phyloP scores from a whole-genome alignment of 2,888 invertebrate species.

The Lypha dubia region DNA sequence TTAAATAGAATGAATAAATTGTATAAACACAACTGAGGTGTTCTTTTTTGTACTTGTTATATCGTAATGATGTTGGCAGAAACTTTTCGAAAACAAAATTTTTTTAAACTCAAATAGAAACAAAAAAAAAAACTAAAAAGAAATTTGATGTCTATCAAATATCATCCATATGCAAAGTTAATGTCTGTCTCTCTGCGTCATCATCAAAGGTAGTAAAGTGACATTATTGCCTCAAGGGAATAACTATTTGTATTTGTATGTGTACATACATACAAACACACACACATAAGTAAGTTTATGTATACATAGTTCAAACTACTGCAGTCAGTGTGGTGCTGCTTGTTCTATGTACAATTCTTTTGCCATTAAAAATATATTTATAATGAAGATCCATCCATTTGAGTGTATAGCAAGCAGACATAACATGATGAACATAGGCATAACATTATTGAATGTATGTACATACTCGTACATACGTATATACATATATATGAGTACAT shows the following conservation, averaged over 20 bases:
- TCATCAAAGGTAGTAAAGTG: constrained; percentile 62
- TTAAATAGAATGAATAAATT: constrained; percentile 47
- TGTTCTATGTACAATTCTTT: constrained; percentile 26
- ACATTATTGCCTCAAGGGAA: constrained; percentile 56
- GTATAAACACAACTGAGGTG: constrained; percentile 18
- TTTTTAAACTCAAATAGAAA: constrained; percentile 38
- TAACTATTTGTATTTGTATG: constrained; percentile 34
- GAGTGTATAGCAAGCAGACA: constrained; percentile 2
- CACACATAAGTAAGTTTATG: constrained; percentile 23
- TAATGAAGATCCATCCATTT: constrained; percentile 1
- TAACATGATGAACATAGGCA: too few species aligned
- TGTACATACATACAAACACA: too few species aligned
- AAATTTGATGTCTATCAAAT: constrained; percentile 44
- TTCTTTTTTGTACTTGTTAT: constrained; percentile 7
- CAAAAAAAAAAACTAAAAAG: constrained; percentile 4
- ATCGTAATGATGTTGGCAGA: constrained; percentile 23
- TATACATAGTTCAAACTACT: constrained; percentile 8
- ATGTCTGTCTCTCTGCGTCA: constrained; percentile 6
- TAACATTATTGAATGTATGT: too few species aligned
- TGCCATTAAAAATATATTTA: constrained; percentile 28
- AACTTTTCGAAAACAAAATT: constrained; percentile 14
- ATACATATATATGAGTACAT: constrained; percentile 56
- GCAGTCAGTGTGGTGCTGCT: constrained; percentile 3
- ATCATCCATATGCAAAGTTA: constrained; percentile 27
- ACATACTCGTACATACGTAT: constrained; percentile 25